These are phyloP conservation scores for Heterohyrax brucei DNA, from an alignment of 2,797 vertebrate species.

Conservation along the genomic window DNA sequence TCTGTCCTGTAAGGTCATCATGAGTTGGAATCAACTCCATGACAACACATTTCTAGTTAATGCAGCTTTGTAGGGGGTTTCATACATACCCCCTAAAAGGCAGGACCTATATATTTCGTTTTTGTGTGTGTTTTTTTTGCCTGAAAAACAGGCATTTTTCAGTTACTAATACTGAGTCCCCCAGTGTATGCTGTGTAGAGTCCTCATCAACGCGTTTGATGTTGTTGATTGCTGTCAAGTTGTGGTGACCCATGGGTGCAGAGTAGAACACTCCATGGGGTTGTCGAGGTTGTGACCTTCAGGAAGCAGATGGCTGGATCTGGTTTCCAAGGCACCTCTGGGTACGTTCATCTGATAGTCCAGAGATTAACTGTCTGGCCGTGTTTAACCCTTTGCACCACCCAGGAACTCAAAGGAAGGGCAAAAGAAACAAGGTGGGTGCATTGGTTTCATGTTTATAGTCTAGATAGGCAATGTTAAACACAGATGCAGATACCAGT, in stretches of 20 bases:
- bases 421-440: not conserved
- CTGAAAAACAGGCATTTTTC: not conserved
- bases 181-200: not conserved
- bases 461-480: not conserved
- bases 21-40: not conserved
- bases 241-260: not conserved
- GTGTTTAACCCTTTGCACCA: not conserved
- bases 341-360: not conserved
- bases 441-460: conserved; percentile 22
- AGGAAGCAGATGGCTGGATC: not conserved
- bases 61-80: not conserved
- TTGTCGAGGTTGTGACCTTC: not conserved
- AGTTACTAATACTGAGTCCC: not conserved
- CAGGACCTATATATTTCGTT: not conserved
- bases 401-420: not conserved
- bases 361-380: not conserved
- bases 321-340: not conserved
- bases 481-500: not conserved
- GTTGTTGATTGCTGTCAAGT: not conserved
- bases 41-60: not conserved
- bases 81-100: not conserved
- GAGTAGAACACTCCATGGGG: not conserved
- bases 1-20: not conserved
- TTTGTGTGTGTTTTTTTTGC: not conserved
- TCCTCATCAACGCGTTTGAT: not conserved